These are phyloP conservation scores for Anser cygnoides DNA, from an alignment of 2,113 vertebrate genomes.

Conservation along the genomic window DNA sequence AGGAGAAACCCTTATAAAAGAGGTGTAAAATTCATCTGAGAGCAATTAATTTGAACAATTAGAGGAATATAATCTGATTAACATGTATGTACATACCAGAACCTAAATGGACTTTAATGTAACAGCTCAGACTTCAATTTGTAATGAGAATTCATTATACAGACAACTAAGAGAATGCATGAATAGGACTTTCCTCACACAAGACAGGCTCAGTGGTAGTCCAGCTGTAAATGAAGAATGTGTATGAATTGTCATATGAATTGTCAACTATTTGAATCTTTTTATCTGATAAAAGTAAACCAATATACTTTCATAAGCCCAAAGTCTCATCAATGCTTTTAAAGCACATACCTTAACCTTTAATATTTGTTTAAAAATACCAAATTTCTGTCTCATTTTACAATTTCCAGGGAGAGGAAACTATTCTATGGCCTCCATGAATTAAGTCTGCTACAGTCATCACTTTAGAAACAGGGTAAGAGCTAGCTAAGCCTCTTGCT, in stretches of 20 bases:
- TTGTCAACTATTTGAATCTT: background rate
- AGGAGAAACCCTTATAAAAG: slow-evolving; percentile 52
- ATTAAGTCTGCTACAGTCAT: background rate
- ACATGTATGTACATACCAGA: slow-evolving; percentile 11
- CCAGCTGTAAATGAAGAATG: background rate
- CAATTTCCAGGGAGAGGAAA: slow-evolving; percentile 32
- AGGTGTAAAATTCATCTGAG: slow-evolving; percentile 73
- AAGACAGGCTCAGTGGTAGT: background rate
- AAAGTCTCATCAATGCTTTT: background rate
- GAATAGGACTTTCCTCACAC: background rate
- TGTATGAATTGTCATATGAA: background rate
- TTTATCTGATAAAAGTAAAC: background rate
- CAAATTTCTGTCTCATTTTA: background rate
- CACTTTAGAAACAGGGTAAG: background rate
- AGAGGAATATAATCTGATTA: slow-evolving; percentile 64
- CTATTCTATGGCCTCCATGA: background rate
- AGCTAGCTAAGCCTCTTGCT: background rate
- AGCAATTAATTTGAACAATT: slow-evolving; percentile 73
- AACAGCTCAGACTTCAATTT: background rate
- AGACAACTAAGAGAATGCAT: background rate
- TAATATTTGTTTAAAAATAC: background rate
- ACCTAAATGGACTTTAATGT: slow-evolving; percentile 47
- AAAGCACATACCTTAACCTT: background rate
- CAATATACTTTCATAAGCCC: background rate
- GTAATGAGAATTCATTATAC: background rate